phyloP scores from a whole-genome alignment of 1,140 invertebrate species.

The Vanessa tameamea region DNA sequence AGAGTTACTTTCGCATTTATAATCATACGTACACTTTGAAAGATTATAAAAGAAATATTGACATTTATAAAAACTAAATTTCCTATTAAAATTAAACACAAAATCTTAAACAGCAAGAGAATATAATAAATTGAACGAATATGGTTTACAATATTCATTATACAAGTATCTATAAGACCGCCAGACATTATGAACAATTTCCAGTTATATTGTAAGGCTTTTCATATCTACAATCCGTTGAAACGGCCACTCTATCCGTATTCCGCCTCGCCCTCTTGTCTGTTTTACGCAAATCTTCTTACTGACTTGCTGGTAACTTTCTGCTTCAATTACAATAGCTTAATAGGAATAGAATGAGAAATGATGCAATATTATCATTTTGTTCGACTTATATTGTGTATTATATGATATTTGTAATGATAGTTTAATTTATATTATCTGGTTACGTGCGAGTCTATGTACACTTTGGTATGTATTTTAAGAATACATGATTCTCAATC shows the following conservation, averaged over 20 bases:
- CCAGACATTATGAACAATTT: slow-evolving; percentile 13
- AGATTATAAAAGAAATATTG: too few relatives aligned
- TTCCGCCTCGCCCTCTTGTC: slow-evolving; percentile 31
- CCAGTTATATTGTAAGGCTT: slow-evolving; percentile 23
- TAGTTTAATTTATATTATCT: too few relatives aligned
- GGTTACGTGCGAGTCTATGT: too few relatives aligned
- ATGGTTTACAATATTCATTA: background rate
- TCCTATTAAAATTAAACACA: too few relatives aligned
- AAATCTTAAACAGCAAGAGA: too few relatives aligned
- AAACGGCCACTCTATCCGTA: slow-evolving; percentile 19
- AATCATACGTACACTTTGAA: too few relatives aligned
- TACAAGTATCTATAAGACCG: too few relatives aligned
- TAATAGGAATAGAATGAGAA: background rate
- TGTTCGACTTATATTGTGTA: background rate
- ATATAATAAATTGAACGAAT: background rate
- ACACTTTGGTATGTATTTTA: too few relatives aligned
- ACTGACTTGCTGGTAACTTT: background rate
- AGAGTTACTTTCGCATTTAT: too few relatives aligned
- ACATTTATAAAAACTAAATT: too few relatives aligned
- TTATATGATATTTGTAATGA: too few relatives aligned
- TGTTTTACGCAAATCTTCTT: slow-evolving; percentile 36
- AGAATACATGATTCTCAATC: too few relatives aligned
- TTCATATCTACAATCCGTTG: slow-evolving; percentile 19
- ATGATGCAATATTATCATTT: background rate
- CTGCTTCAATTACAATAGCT: slow-evolving; percentile 18